Evolutionary conservation across 1,140 invertebrate genomes (phyloP).

Genomic region (Steinernema feltiae): DNA sequence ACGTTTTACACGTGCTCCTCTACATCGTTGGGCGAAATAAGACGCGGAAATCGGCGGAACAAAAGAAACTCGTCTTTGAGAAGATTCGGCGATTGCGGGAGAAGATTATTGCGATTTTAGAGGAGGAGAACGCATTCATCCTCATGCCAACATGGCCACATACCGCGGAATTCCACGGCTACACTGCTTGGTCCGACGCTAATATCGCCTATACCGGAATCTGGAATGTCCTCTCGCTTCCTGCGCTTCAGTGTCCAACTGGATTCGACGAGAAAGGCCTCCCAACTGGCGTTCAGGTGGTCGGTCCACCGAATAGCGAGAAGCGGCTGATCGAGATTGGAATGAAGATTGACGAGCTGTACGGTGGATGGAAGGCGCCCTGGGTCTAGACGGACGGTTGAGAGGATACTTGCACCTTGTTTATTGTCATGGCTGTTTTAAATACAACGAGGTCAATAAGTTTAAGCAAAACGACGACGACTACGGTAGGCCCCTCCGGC

Average conservation of each 20-base stretch:
- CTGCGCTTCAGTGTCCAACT: background rate
- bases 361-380: background rate
- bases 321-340: background rate
- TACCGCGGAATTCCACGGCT: background rate
- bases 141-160: background rate
- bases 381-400: too few species aligned
- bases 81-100: background rate
- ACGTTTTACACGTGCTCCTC: constrained; percentile 5
- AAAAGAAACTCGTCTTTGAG: background rate
- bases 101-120: background rate
- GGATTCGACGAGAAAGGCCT: background rate
- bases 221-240: background rate
- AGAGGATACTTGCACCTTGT: too few species aligned
- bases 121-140: background rate
- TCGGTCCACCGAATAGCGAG: background rate
- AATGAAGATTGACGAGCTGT: background rate
- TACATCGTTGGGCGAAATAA: background rate
- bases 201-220: background rate
- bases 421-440: too few species aligned
- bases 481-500: background rate
- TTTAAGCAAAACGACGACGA: too few species aligned
- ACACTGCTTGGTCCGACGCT: background rate
- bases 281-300: background rate
- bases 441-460: too few species aligned
- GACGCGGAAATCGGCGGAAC: background rate